Base-by-base conservation (phyloP, 2,797 vertebrate species). In the Xerus rutilus region DNA sequence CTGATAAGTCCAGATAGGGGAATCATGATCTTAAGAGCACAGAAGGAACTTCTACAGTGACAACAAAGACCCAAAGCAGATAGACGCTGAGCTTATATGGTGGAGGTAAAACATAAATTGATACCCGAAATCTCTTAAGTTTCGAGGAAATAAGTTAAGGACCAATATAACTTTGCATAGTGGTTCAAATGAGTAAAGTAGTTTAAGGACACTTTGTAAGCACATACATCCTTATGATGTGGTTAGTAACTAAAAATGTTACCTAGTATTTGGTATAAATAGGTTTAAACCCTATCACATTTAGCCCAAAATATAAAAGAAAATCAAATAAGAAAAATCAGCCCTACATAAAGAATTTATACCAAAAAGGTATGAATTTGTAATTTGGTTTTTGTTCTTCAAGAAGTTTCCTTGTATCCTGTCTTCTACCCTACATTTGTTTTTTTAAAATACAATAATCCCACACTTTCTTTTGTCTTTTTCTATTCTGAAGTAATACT, bases 271-370 rank as follows among this genome's bases (percentile, higher is more conserved):
- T 70, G 32, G 20, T 47, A 45, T 86, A n/a, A 5, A 49, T 67
- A 86, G 47, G 76, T 70, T 91, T 87, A 15, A 96, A 67, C 54
- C 69, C 25, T 69, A 73, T 85, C n/a, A 77, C 28, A 74, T 93
- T 74, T 93, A 83, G 52, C 32, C 49, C 25, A 64, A 86, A 81
- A 90, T 69, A 89, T 77, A 89, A 62, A 70, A 73, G 25, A 13
- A 91, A 95, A 88, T 85, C 13, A 92, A 95, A 89, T 84, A 77
- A 82, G 45, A 47, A 67, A 84, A 86, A 39, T 25, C 28, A 86
- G 9, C 30, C 35, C 82, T 78, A 28, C 43, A 67, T 74, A 79
- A 57, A 89, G 45, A 32, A 84, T 95, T 90, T 32, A 39, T 87
- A 13, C 8, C 39, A 32, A 87, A 81, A 54, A 59, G 69, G 35